Conservation (phyloP, 2,797 vertebrate genomes). For the Sebastes diploproa region DNA sequence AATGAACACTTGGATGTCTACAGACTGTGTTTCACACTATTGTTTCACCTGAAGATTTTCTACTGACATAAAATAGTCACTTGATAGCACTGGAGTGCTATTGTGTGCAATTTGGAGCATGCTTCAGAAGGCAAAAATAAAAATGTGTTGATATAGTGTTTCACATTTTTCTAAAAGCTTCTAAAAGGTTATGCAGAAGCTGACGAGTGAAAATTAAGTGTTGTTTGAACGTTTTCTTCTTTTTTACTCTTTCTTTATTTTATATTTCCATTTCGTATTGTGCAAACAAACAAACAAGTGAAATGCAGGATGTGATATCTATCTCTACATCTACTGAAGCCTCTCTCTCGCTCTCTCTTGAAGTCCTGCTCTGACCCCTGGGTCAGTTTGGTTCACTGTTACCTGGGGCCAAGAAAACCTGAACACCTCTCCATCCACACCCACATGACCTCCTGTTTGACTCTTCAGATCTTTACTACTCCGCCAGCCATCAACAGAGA, state of each 20-base stretch:
- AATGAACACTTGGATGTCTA: not conserved
- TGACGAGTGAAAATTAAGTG: not conserved
- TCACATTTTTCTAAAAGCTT: not conserved
- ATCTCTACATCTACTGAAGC: not conserved
- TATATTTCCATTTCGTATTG: not conserved
- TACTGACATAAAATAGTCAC: not conserved
- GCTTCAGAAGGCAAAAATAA: not conserved
- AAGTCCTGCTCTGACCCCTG: constrained; percentile 33
- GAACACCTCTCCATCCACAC: constrained; percentile 2
- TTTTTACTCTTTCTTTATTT: not conserved
- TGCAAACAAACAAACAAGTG: not conserved
- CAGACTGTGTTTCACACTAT: not conserved
- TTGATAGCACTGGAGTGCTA: not conserved
- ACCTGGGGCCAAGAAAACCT: constrained; percentile 36
- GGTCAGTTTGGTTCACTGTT: constrained; percentile 18
- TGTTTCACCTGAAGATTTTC: not conserved
- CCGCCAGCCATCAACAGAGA: not conserved
- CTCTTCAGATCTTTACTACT: not conserved
- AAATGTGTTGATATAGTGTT: not conserved
- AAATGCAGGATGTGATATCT: not conserved
- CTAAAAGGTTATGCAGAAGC: not conserved
- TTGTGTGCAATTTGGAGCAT: not conserved
- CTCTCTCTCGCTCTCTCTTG: not conserved
- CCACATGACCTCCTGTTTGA: not conserved
- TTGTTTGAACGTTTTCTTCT: not conserved